These are phyloP conservation scores for Dasysyrphus tricinctus DNA, from an alignment of 2,888 invertebrate species.

Conservation along the genomic window DNA sequence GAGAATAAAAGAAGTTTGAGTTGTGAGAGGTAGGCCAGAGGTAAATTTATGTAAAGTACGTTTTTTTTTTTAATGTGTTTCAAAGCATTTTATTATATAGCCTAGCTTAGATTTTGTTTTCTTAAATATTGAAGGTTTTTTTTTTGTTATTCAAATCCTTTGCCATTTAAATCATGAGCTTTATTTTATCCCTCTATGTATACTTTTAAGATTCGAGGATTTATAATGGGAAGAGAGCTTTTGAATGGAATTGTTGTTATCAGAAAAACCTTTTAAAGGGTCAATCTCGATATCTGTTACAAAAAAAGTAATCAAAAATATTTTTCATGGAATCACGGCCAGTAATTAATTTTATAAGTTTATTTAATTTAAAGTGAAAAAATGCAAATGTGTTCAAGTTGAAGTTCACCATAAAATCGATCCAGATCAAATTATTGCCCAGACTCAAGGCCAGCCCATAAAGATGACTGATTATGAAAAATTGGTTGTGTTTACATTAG, in stretches of 20 bases:
- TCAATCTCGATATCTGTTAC: background rate
- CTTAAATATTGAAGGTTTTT: conserved; percentile 10
- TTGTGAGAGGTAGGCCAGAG: conserved; percentile 3
- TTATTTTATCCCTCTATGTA: background rate
- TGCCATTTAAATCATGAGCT: conserved; percentile 2
- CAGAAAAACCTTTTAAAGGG: background rate
- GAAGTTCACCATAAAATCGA: too few relatives aligned
- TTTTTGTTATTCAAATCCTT: background rate
- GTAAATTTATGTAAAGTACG: conserved; percentile 42
- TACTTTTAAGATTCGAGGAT: background rate
- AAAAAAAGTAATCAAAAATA: background rate
- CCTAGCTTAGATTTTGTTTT: conserved; percentile 17
- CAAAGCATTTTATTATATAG: conserved; percentile 33
- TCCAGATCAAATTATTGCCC: too few relatives aligned
- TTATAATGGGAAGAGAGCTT: background rate
- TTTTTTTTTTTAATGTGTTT: conserved; percentile 25
- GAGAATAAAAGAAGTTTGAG: conserved; percentile 7
- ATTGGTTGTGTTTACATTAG: too few relatives aligned
- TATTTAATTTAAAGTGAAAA: too few relatives aligned
- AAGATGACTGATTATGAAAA: too few relatives aligned
- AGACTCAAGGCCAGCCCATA: too few relatives aligned
- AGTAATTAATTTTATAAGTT: background rate
- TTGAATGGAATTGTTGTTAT: background rate
- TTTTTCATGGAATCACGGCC: background rate
- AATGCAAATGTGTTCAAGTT: too few relatives aligned